These are phyloP conservation scores for Sus cebifrons DNA, from an alignment of 2,797 vertebrate genomes.

Conservation along the genomic window DNA sequence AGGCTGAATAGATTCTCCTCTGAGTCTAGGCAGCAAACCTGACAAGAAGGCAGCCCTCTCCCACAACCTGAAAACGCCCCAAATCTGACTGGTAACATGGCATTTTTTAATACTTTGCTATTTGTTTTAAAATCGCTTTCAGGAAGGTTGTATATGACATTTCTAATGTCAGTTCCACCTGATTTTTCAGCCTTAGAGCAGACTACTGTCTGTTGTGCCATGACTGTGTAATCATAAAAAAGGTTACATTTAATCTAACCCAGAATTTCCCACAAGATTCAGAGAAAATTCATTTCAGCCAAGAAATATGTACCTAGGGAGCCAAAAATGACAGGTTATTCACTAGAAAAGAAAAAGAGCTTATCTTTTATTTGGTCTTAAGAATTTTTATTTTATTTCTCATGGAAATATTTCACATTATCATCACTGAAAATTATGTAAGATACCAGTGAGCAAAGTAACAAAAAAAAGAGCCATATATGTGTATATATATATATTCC, in stretches of 20 bases:
- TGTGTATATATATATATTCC: neutral
- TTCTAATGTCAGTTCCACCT: constrained; percentile 11
- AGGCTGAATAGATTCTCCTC: constrained; percentile 85
- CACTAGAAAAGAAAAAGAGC: constrained; percentile 23
- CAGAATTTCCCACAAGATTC: constrained; percentile 36
- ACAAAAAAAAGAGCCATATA: constrained; percentile 62
- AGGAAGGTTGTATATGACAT: neutral
- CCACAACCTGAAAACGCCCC: constrained; percentile 83
- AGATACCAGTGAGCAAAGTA: constrained; percentile 29
- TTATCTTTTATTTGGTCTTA: constrained; percentile 55
- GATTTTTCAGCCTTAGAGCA: constrained; percentile 23
- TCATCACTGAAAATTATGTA: constrained; percentile 49
- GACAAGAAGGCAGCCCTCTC: constrained; percentile 85
- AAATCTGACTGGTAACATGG: constrained; percentile 64
- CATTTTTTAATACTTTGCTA: constrained; percentile 62
- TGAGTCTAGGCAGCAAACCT: constrained; percentile 84
- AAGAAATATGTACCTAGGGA: constrained; percentile 56
- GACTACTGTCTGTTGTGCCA: neutral
- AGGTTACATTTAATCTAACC: neutral
- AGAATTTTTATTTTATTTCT: constrained; percentile 57
- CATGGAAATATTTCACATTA: constrained; percentile 45
- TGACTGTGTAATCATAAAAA: constrained; percentile 16
- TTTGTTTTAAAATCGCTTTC: constrained; percentile 41
- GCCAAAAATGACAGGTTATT: constrained; percentile 62
- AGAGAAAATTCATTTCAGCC: constrained; percentile 67